These are phyloP conservation scores for Nomada ruficornis DNA, from an alignment of 2,888 invertebrate genomes.

Conservation along the genomic window DNA sequence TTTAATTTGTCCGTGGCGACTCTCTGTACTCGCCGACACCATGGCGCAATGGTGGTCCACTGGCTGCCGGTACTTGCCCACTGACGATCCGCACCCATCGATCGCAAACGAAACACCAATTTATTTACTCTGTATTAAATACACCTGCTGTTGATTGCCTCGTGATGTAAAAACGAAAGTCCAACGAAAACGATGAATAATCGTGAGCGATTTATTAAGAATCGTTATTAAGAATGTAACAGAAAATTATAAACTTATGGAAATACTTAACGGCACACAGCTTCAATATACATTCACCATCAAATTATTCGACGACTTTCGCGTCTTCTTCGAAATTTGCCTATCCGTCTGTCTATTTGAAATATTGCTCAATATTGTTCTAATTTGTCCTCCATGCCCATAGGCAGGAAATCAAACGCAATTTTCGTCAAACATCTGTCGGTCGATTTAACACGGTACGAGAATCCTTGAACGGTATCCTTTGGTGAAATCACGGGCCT, in stretches of 20 bases:
- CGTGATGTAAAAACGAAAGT: not conserved
- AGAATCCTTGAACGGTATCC: conserved; percentile 28
- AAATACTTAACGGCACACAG: not conserved
- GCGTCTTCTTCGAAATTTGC: not conserved
- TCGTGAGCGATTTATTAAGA: not conserved
- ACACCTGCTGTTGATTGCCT: too few species aligned
- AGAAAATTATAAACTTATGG: not conserved
- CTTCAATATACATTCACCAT: not conserved
- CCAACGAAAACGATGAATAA: not conserved
- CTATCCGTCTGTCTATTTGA: not conserved
- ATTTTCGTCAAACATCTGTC: not conserved
- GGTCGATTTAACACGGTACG: not conserved
- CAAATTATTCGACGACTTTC: not conserved
- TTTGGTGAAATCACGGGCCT: conserved; percentile 9
- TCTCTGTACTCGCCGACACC: conserved; percentile 67
- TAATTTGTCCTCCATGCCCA: too few species aligned
- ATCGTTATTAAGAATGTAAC: not conserved
- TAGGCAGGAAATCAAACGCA: not conserved
- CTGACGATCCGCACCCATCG: conserved; percentile 21
- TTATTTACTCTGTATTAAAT: not conserved
- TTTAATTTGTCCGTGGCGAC: conserved; percentile 68
- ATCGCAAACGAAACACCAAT: not conserved
- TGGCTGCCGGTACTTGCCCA: conserved; percentile 35
- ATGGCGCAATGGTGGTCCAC: not conserved
- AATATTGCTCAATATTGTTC: not conserved